Base-by-base conservation (phyloP, 2,888 invertebrate genomes). In the Galerucella nymphaeae region DNA sequence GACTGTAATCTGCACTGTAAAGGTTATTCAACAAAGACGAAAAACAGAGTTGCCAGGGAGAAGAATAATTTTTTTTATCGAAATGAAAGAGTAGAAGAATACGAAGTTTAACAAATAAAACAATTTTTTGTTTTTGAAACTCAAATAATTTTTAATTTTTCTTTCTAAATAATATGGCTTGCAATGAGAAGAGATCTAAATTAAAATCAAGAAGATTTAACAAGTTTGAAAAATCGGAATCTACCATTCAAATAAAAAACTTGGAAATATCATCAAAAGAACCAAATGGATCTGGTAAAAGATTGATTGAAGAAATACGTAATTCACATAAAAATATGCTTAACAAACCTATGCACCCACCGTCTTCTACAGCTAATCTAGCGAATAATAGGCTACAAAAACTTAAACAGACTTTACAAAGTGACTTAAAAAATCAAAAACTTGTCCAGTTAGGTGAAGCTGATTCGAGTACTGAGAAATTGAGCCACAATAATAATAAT, bases 351-450 rank as follows among this genome's bases (percentile, higher is more conserved):
- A 58, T 41, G 59, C 30, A 23, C 8, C 63, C 66, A 3, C 20
- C 57, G n/a, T 23, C 42, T 23, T 41, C 20, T 45, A 72, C 71
- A 69, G 71, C 73, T 55, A 76, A 76, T 61, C 65, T 76, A 38
- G 76, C 74, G 59, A 74, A 78, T 61, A 67, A 67, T 48, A 72
- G 75, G 48, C 62, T 78, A 61, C 50, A 72, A 58, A 78, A 66
- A 61, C 71, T 75, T 38, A 74, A 71, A 72, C 58, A 72, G 20
- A 50, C 53, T 41, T 63, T 72, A 20, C 70, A 73, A 68, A 45
- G 14, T 62, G 73, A 75, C 38, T 48, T 58, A 23, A 55, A 57
- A 50, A 38, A 23, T 50, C 20, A 8, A 23, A 20, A 48, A 53
- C 14, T 59, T 45, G 50, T 6, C 10, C 16, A 9, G 9, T 53